Conservation (phyloP, 1,140 invertebrate genomes). For the Melanaphis sacchari region DNA sequence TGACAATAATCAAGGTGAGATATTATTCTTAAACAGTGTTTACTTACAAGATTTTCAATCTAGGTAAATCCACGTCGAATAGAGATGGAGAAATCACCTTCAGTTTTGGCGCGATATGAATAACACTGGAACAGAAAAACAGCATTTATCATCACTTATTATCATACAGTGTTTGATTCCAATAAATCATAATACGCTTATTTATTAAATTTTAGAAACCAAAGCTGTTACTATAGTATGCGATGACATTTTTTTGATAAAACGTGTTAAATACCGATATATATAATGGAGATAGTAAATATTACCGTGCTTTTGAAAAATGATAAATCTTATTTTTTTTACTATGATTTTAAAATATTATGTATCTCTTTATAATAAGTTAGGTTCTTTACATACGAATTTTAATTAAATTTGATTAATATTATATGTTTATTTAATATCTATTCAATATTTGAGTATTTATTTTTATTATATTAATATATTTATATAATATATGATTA, state of each 20-base stretch:
- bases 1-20: background rate
- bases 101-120: background rate
- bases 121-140: conserved; percentile 34
- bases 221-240: background rate
- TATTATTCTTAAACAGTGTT: no score
- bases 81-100: background rate
- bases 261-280: background rate
- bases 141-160: background rate
- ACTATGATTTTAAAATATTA: background rate
- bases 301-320: background rate
- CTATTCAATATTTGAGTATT: background rate
- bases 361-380: background rate
- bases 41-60: conserved; percentile 22
- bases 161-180: background rate
- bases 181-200: background rate
- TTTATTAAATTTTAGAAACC: background rate
- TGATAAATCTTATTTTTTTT: background rate
- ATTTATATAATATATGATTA: no score
- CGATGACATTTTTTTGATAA: background rate
- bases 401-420: background rate
- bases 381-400: background rate
- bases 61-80: conserved; percentile 24
- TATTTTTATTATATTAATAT: no score
- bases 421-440: no score
- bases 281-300: background rate